These are phyloP conservation scores for Sigmodon hispidus DNA, from an alignment of 2,113 vertebrate species.

Conservation along the genomic window DNA sequence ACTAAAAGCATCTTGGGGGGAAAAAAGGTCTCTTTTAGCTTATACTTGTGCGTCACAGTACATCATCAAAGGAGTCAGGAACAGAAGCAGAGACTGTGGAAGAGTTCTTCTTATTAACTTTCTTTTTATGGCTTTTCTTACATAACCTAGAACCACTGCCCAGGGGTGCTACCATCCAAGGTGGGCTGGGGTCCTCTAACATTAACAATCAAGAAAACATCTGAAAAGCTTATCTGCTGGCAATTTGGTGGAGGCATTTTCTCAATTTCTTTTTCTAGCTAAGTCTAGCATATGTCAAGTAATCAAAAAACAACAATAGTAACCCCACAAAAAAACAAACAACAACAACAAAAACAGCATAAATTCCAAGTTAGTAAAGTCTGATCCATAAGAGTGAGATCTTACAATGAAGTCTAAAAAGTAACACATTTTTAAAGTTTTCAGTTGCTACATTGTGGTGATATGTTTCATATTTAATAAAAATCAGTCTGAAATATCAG, in stretches of 20 bases:
- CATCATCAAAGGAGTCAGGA: neutral
- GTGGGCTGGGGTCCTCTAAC: neutral
- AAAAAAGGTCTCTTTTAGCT: neutral
- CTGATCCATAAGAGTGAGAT: neutral
- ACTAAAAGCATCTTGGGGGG: neutral
- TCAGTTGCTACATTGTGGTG: neutral
- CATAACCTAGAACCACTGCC: neutral
- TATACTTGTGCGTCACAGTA: neutral
- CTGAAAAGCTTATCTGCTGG: neutral
- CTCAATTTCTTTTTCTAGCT: neutral
- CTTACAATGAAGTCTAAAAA: neutral
- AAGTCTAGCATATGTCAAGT: neutral
- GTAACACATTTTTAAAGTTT: neutral
- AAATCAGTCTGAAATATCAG: too few relatives aligned
- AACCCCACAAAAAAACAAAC: neutral
- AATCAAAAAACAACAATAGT: neutral
- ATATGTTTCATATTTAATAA: too few relatives aligned
- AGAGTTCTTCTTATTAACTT: neutral
- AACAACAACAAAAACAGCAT: neutral
- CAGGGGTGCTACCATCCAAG: neutral
- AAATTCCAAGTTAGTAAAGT: neutral
- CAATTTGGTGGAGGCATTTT: neutral
- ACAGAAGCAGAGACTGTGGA: neutral
- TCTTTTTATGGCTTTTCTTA: neutral
- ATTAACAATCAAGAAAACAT: neutral